Evolutionary conservation across 2,888 invertebrate genomes (phyloP).

Genomic region (Petrolisthes cinctipes): DNA sequence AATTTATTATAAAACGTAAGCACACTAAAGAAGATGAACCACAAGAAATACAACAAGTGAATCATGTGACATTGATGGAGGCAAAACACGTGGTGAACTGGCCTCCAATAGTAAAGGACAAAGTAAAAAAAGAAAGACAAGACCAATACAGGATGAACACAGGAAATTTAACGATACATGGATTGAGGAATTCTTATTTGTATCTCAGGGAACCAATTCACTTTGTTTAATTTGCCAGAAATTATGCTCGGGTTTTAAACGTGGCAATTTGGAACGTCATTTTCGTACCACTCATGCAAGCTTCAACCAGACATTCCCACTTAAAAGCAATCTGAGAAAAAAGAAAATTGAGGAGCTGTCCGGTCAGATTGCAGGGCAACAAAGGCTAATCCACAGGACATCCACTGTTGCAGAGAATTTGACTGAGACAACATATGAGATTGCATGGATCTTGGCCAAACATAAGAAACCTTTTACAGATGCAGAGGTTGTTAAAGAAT

Average conservation of each 20-base stretch:
- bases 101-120: conserved; percentile 6
- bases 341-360: no score
- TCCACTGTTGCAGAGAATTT: conserved; percentile 7
- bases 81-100: conserved; percentile 10
- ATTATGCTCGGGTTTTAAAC: conserved; percentile 28
- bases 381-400: conserved; percentile 26
- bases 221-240: conserved; percentile 13
- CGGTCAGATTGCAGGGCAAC: conserved; percentile 19
- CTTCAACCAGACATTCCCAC: conserved; percentile 26
- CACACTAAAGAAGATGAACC: not conserved
- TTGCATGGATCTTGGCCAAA: conserved; percentile 35
- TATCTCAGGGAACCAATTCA: conserved; percentile 11
- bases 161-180: conserved; percentile 13
- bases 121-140: conserved; percentile 11
- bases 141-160: conserved; percentile 8
- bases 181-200: conserved; percentile 19
- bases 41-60: conserved; percentile 17
- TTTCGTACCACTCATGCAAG: conserved; percentile 13
- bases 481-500: conserved; percentile 8
- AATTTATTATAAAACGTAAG: conserved; percentile 2
- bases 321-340: conserved; percentile 12
- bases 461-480: conserved; percentile 31
- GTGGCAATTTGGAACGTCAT: conserved; percentile 19
- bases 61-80: conserved; percentile 8
- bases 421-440: conserved; percentile 28